Conservation (phyloP, 2,797 vertebrate species). For the Epinephelus awoara region DNA sequence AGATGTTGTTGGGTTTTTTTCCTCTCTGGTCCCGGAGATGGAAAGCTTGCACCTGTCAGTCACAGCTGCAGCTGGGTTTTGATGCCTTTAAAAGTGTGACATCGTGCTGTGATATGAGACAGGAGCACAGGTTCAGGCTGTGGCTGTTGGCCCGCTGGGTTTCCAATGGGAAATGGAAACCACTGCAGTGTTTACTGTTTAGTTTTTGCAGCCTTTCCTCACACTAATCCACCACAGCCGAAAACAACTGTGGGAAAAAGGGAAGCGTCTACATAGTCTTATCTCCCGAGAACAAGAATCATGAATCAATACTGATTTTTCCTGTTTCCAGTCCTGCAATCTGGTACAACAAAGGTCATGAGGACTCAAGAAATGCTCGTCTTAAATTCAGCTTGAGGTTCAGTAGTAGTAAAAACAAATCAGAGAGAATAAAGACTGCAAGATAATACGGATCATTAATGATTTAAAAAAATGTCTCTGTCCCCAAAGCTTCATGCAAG, state of each 20-base stretch:
- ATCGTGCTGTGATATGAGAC: conserved; percentile 69
- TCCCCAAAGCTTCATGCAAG: conserved; percentile 29
- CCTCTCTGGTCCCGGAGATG: conserved; percentile 42
- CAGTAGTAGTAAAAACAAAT: conserved; percentile 13
- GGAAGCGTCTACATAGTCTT: conserved; percentile 37
- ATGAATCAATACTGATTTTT: conserved; percentile 71
- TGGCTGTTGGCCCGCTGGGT: conserved; percentile 52
- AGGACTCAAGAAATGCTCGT: conserved; percentile 13
- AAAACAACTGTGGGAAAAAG: conserved; percentile 52
- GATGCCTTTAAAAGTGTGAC: conserved; percentile 77
- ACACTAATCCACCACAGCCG: conserved; percentile 46
- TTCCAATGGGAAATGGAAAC: conserved; percentile 70
- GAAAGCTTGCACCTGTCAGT: conserved; percentile 78
- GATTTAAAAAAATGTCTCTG: conserved; percentile 18
- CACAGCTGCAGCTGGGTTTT: conserved; percentile 64
- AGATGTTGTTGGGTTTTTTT: conserved; percentile 10
- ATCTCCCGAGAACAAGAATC: conserved; percentile 58
- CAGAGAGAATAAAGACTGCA: conserved; percentile 2
- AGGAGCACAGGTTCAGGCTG: conserved; percentile 52
- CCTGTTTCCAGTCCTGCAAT: conserved; percentile 39
- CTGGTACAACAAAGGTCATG: conserved; percentile 45
- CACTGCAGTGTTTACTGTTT: conserved; percentile 64
- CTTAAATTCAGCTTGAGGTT: conserved; percentile 20
- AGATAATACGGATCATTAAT: conserved; percentile 22
- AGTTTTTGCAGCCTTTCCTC: conserved; percentile 52